Evolutionary conservation across 2,888 invertebrate genomes (phyloP).

Genomic region (Cecidostiba fungosa): DNA sequence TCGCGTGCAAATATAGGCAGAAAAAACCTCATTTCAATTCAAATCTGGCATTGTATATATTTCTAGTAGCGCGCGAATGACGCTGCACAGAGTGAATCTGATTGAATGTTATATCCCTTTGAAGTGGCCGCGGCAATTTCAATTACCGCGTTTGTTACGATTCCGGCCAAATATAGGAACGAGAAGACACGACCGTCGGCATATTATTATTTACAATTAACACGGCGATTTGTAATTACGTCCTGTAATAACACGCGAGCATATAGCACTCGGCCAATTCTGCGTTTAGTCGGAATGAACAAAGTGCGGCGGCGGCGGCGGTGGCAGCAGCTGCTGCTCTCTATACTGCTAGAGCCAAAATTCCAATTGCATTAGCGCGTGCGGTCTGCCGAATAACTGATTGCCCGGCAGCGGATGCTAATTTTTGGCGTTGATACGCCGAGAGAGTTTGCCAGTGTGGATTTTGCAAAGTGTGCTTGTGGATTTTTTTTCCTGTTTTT

Average conservation of each 20-base stretch:
- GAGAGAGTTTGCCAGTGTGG: neutral
- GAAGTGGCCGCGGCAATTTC: slow-evolving; percentile 36
- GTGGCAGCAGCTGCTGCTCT: neutral
- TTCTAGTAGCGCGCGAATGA: neutral
- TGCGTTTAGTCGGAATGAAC: slow-evolving; percentile 20
- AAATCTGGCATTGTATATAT: too few species aligned
- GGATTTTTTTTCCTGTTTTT: neutral
- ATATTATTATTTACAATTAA: slow-evolving; percentile 56
- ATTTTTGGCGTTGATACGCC: slow-evolving; percentile 8
- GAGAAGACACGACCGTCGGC: neutral
- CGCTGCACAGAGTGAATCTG: neutral
- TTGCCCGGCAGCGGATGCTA: slow-evolving; percentile 17
- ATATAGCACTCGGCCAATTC: slow-evolving; percentile 15
- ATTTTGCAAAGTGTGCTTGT: neutral
- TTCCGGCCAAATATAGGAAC: neutral
- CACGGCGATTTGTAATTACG: slow-evolving; percentile 53
- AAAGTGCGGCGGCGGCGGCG: slow-evolving; percentile 22
- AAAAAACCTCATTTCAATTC: neutral
- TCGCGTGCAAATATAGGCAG: too few species aligned
- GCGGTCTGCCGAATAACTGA: slow-evolving; percentile 47
- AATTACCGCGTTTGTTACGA: slow-evolving; percentile 32
- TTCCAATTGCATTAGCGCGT: slow-evolving; percentile 52
- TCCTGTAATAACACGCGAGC: slow-evolving; percentile 20
- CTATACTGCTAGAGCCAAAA: slow-evolving; percentile 20
- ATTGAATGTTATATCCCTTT: slow-evolving; percentile 31